Evolutionary conservation across 2,113 vertebrate species (phyloP).

Genomic region (Phrynocephalus versicolor): DNA sequence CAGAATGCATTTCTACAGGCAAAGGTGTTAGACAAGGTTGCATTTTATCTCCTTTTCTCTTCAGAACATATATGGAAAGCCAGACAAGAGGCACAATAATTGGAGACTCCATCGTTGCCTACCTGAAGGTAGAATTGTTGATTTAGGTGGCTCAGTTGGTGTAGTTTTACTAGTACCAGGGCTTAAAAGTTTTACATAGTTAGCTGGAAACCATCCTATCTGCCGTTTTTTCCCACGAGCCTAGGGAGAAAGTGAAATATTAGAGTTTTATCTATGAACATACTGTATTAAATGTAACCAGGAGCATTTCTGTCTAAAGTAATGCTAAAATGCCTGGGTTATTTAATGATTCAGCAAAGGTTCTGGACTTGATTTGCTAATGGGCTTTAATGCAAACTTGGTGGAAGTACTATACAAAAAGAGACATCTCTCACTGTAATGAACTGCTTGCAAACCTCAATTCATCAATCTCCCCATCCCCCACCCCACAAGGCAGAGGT

Average conservation of each 20-base stretch:
- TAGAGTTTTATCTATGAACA: background rate
- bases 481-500: background rate
- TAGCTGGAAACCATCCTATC: constrained; percentile 98
- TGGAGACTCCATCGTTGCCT: constrained; percentile 5
- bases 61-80: too few species aligned
- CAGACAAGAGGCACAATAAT: too few species aligned
- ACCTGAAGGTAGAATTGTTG: constrained; percentile 81
- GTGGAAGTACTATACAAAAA: background rate
- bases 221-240: constrained; percentile 96
- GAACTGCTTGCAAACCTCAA: background rate
- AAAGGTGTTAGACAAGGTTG: too few species aligned
- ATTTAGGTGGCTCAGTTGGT: constrained; percentile 90
- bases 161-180: constrained; percentile 96
- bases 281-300: background rate
- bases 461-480: background rate
- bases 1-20: too few species aligned
- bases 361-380: background rate
- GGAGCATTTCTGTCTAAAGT: background rate
- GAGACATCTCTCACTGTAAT: background rate
- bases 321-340: background rate
- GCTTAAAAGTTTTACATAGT: constrained; percentile 96
- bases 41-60: too few species aligned
- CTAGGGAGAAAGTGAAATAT: constrained; percentile 69
- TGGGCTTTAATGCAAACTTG: background rate
- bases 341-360: background rate